Base-by-base conservation (phyloP, 2,888 invertebrate genomes). In the Pycnomerus fuliginosus region DNA sequence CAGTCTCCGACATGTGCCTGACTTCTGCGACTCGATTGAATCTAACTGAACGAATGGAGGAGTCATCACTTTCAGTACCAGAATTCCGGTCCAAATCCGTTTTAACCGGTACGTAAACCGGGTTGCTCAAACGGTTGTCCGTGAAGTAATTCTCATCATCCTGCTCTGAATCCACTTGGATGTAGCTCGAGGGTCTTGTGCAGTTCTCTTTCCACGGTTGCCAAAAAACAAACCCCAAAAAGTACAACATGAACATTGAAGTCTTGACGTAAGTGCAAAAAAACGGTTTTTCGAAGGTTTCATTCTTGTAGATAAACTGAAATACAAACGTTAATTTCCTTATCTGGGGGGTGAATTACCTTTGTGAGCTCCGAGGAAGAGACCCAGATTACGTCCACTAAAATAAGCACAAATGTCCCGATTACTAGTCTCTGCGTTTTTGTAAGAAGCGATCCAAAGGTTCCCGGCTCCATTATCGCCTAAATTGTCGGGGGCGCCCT, bases 361-460 rank as follows among this genome's bases (percentile, higher is more conserved):
- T 93, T 90, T 47, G 94, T 93, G 48, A 97, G 76, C 76, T 97
- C 95, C 23, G 93, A 90, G 33, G 95, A 96, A 37, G 90, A 85
- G 37, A 97, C 96, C 96, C 97, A 97, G 63, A 98, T 85, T 44
- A 96, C 77, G 75, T 96, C 94, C 56, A 97, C 96, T 62, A 96
- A 74, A 55, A 97, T 73, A 50, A 98, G 77, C 59, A 97, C 80
- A 62, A 90, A 79, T 56, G 93, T 77, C 61, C 97, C 98, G 62
- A 95, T 77, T 48, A 89, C 76, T 60, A 93, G 82, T 65, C 84
- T 79, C 74, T 85, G 84, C 40, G 81, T 80, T 73, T 80, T 82
- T 59, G 79, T 82, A 68, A 80, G 71, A 73, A 79, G 76, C 42
- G 67, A 63, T 30, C 66, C 66, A 38, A 67, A 59, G 46, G 56